A percentile compares a stretch with the other conserved stretches of the same genome.
Conservation (phyloP, 2,888 invertebrate genomes). For the Coelogynopora nodosa region DNA sequence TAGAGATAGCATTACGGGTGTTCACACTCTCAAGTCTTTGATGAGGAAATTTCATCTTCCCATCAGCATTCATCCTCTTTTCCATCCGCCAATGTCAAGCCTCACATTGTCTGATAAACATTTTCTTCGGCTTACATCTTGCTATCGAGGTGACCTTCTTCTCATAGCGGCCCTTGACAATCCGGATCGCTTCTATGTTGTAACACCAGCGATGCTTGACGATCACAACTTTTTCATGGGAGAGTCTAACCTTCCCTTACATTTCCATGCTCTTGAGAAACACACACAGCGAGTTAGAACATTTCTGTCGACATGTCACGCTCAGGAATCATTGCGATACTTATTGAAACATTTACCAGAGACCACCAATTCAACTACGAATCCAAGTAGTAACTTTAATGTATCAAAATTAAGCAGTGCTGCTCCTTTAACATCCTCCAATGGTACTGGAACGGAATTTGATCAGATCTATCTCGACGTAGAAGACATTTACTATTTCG, state of each 20-base stretch:
- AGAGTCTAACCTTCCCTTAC: slow-evolving; percentile 29
- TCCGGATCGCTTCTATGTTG: slow-evolving; percentile 43
- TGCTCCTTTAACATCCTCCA: neutral
- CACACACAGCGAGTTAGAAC: slow-evolving; percentile 38
- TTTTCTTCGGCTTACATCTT: slow-evolving; percentile 36
- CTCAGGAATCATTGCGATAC: slow-evolving; percentile 44
- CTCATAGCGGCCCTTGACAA: slow-evolving; percentile 41
- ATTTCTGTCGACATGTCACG: slow-evolving; percentile 42
- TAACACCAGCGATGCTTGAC: slow-evolving; percentile 44
- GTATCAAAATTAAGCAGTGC: neutral
- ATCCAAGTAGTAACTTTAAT: neutral
- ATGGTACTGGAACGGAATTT: neutral
- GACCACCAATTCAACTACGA: slow-evolving; percentile 12
- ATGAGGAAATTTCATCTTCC: slow-evolving; percentile 42
- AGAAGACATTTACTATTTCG: slow-evolving; percentile 43
- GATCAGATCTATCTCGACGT: slow-evolving; percentile 38
- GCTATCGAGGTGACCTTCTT: slow-evolving; percentile 43
- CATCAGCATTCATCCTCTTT: slow-evolving; percentile 36
- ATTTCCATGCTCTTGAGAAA: neutral
- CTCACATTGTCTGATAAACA: slow-evolving; percentile 41
- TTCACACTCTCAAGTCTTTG: slow-evolving; percentile 41
- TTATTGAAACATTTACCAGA: slow-evolving; percentile 40
- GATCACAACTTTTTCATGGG: slow-evolving; percentile 44
- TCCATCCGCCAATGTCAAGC: slow-evolving; percentile 36
- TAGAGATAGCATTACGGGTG: slow-evolving; percentile 40